Evolutionary conservation across 1,140 invertebrate species (phyloP), one percentile per base, ranked within the genome.

Genomic region (Drosophila ficusphila): DNA sequence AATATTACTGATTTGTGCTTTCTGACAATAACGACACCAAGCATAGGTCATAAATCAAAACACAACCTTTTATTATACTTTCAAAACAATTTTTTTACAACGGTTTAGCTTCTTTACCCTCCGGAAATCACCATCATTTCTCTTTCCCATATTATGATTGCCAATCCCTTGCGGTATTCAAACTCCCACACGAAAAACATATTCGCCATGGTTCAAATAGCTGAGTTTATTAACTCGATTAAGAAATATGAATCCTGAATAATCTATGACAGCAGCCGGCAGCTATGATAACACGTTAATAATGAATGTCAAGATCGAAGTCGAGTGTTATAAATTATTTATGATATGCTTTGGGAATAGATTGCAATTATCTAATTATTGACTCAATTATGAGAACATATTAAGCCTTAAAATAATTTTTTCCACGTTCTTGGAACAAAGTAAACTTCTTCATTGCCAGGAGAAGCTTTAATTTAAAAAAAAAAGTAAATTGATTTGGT

Each of bases 401-500:
- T n/a, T n/a, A n/a, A n/a, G n/a, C n/a, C n/a, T n/a, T n/a, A n/a
- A n/a, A n/a, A n/a, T n/a, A n/a, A n/a, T n/a, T n/a, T n/a, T n/a
- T n/a, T n/a, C n/a, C n/a, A n/a, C n/a, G n/a, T n/a, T n/a, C n/a
- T n/a, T n/a, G n/a, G n/a, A n/a, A n/a, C n/a, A n/a, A n/a, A n/a
- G n/a, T n/a, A n/a, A n/a, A n/a, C n/a, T n/a, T n/a, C n/a, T n/a
- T n/a, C n/a, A n/a, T n/a, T n/a, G n/a, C n/a, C n/a, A n/a, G n/a
- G n/a, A n/a, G n/a, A n/a, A 4, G 49, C 9, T 6, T 5, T 16
- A 33, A 18, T n/a, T n/a, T n/a, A n/a, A n/a, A n/a, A n/a, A n/a
- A n/a, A n/a, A n/a, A n/a, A n/a, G n/a, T n/a, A 61, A 79, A 74
- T 79, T 79, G 76, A 70, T 56, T 79, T 58, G 54, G 47, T 49